Evolutionary conservation across 1,140 invertebrate species (phyloP).

Genomic region (Oreohelix idahoensis): DNA sequence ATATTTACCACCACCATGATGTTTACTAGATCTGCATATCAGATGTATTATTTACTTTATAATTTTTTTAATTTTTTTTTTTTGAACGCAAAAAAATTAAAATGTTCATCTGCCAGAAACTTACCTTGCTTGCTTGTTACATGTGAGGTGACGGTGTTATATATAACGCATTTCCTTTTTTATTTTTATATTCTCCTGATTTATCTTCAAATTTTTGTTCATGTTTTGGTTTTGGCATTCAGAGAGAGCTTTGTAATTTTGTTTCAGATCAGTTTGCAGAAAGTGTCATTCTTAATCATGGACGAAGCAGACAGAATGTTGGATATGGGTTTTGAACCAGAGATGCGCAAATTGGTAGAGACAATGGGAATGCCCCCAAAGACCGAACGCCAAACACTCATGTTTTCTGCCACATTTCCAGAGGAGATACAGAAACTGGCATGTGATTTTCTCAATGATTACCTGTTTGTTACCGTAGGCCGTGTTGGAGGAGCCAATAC

Average conservation of each 20-base stretch:
- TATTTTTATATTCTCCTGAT: no score
- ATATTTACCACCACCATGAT: no score
- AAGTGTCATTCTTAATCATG: slow-evolving; percentile 86
- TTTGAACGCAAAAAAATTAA: no score
- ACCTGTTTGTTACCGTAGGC: slow-evolving; percentile 89
- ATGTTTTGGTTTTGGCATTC: no score
- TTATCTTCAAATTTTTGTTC: no score
- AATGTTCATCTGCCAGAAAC: no score
- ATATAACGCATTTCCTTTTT: no score
- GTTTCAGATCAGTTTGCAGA: slow-evolving; percentile 76
- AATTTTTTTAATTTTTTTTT: no score
- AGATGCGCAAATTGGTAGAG: slow-evolving; percentile 83
- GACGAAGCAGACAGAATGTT: slow-evolving; percentile 99
- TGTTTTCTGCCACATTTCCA: slow-evolving; percentile 95
- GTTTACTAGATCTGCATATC: no score
- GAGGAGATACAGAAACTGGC: slow-evolving; percentile 86
- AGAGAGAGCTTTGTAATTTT: background rate
- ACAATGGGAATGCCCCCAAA: slow-evolving; percentile 83
- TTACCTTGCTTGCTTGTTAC: no score
- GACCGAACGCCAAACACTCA: slow-evolving; percentile 83
- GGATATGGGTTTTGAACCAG: slow-evolving; percentile 86
- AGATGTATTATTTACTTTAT: no score
- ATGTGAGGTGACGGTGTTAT: no score
- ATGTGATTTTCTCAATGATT: slow-evolving; percentile 81
- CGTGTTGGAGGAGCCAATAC: slow-evolving; percentile 90